Percentiles rank a stretch among this genome's conserved stretches.
Evolutionary conservation across 1,140 invertebrate species (phyloP).

Genomic region (Zelostemma sp.): DNA sequence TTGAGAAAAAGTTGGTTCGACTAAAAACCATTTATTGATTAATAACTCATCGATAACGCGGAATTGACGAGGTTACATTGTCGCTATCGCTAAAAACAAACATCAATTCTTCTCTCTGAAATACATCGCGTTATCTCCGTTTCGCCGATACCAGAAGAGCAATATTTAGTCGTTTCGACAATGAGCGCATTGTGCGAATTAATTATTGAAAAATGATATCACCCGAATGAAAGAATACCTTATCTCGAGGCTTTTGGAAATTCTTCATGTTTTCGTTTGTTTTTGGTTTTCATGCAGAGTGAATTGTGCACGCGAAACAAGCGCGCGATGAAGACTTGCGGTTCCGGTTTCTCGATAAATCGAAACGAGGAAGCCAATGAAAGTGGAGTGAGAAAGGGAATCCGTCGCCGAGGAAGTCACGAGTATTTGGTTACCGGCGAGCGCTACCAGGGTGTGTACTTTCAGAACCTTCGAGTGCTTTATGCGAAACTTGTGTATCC

Average conservation of each 20-base stretch:
- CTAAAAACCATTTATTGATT: too few species aligned
- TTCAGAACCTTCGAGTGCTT: slow-evolving; percentile 31
- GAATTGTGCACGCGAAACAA: too few species aligned
- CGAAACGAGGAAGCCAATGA: slow-evolving; percentile 65
- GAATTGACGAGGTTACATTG: too few species aligned
- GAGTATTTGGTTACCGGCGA: slow-evolving; percentile 54
- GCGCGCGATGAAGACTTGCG: slow-evolving; percentile 36
- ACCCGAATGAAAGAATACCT: background rate
- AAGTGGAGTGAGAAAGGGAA: slow-evolving; percentile 61
- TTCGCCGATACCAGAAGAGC: background rate
- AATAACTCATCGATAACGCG: too few species aligned
- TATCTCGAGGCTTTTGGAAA: background rate
- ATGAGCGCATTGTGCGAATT: slow-evolving; percentile 19
- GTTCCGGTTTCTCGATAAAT: slow-evolving; percentile 68
- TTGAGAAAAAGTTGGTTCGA: too few species aligned
- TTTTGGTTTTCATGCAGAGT: too few species aligned
- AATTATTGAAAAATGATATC: slow-evolving; percentile 4
- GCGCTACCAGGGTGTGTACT: slow-evolving; percentile 36
- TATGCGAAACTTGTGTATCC: slow-evolving; percentile 43
- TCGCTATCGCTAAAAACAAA: slow-evolving; percentile 19
- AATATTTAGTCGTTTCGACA: slow-evolving; percentile 19
- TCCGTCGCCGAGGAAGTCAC: slow-evolving; percentile 49
- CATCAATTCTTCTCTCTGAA: slow-evolving; percentile 19
- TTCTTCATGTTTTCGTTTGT: background rate
- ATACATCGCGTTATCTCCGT: slow-evolving; percentile 11